These are phyloP conservation scores for Nyleta sp. DNA, from an alignment of 2,888 invertebrate genomes.

Conservation along the genomic window DNA sequence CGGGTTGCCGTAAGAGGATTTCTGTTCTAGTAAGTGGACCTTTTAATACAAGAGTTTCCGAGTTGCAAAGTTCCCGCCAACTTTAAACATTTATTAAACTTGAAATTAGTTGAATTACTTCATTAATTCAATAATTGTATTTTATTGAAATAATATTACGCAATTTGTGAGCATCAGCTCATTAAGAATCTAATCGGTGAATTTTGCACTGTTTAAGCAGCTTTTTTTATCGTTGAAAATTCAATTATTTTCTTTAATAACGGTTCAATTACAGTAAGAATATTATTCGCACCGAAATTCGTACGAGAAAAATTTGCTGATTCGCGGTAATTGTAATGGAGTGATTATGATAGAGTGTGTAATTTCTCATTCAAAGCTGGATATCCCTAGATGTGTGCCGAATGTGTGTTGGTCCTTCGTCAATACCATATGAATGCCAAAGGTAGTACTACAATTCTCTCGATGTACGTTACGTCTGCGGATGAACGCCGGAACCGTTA, in stretches of 20 bases:
- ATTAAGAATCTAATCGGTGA: neutral
- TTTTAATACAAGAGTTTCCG: slow-evolving; percentile 15
- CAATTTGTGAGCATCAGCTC: slow-evolving; percentile 6
- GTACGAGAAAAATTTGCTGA: neutral
- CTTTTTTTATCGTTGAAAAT: neutral
- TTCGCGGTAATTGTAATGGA: slow-evolving; percentile 23
- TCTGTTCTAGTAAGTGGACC: neutral
- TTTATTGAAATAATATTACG: slow-evolving; percentile 20
- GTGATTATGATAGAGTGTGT: slow-evolving; percentile 10
- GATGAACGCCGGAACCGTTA: slow-evolving; percentile 33
- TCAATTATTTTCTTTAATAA: neutral
- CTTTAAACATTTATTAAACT: slow-evolving; percentile 32
- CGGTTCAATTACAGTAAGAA: neutral
- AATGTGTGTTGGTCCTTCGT: slow-evolving; percentile 37
- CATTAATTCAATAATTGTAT: slow-evolving; percentile 16
- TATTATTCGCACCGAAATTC: neutral
- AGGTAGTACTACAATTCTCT: slow-evolving; percentile 17
- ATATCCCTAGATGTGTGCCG: slow-evolving; percentile 21
- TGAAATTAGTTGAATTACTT: slow-evolving; percentile 22
- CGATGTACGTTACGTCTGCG: slow-evolving; percentile 20
- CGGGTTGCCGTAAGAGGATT: slow-evolving; percentile 27
- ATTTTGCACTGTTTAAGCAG: neutral
- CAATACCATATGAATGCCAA: slow-evolving; percentile 25
- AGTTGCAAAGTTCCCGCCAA: slow-evolving; percentile 15
- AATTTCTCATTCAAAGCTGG: slow-evolving; percentile 15